Conservation (phyloP, 2,113 vertebrate species). For the Etia nguti region DNA sequence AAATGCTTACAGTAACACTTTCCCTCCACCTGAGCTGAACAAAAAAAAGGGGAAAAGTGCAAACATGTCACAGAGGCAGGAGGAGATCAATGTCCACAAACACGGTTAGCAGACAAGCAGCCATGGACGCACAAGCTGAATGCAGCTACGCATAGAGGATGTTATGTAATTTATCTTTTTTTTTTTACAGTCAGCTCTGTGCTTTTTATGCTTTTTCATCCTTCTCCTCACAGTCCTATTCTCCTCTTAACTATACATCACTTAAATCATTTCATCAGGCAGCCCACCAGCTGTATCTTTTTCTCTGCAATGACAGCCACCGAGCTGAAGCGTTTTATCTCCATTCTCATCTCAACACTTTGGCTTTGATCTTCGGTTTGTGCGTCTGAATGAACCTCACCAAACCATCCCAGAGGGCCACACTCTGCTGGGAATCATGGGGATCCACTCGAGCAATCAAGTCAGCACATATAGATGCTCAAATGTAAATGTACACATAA, state of each 20-base stretch:
- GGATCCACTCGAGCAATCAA: background rate
- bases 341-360: slow-evolving; percentile 3
- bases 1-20: slow-evolving; percentile 64
- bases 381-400: slow-evolving; percentile 10
- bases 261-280: slow-evolving; percentile 25
- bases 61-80: slow-evolving; percentile 26
- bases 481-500: background rate
- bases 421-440: background rate
- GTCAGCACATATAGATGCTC: background rate
- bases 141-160: background rate
- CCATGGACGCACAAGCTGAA: background rate
- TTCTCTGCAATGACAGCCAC: slow-evolving; percentile 12
- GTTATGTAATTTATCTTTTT: background rate
- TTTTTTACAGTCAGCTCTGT: background rate
- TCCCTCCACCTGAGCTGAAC: background rate
- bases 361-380: slow-evolving; percentile 35
- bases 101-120: slow-evolving; percentile 18
- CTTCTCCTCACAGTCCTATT: background rate
- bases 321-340: slow-evolving; percentile 18
- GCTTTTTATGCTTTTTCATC: background rate
- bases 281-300: background rate
- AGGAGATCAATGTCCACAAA: slow-evolving; percentile 49
- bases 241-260: slow-evolving; percentile 21
- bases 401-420: slow-evolving; percentile 8
- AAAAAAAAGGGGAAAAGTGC: background rate